Evolutionary conservation across 1,140 invertebrate species (phyloP).

Genomic region (Eueides isabella): DNA sequence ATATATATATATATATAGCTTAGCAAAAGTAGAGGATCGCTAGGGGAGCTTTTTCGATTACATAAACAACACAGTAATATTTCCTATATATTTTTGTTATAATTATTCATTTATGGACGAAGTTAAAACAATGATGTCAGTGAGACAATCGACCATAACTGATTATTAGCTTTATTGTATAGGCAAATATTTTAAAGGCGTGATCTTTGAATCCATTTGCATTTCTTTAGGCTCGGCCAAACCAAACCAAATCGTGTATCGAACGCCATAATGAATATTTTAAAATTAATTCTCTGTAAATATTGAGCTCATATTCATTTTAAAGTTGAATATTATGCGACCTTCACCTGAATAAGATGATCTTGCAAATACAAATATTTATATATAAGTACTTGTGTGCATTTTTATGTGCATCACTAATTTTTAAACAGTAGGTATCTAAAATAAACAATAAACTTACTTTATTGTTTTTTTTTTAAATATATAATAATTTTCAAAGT

Average conservation of each 20-base stretch:
- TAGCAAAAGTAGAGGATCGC: too few relatives aligned
- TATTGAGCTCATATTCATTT: conserved; percentile 27
- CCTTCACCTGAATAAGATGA: conserved; percentile 31
- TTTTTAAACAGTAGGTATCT: not conserved
- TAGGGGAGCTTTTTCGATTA: too few relatives aligned
- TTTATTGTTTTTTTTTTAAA: too few relatives aligned
- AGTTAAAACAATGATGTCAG: conserved; percentile 2
- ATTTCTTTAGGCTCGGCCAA: conserved; percentile 15
- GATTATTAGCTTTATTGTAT: not conserved
- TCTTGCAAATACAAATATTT: conserved; percentile 16
- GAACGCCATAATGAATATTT: not conserved
- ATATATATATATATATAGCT: too few relatives aligned
- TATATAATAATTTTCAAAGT: too few relatives aligned
- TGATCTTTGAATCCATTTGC: conserved; percentile 14
- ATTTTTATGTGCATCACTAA: not conserved
- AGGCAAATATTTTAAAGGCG: not conserved
- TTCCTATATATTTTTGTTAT: not conserved
- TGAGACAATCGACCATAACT: not conserved
- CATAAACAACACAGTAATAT: too few relatives aligned
- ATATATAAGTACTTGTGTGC: not conserved
- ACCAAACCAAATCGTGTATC: not conserved
- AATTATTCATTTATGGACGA: not conserved
- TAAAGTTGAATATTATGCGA: conserved; percentile 15
- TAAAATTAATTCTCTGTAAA: conserved; percentile 13
- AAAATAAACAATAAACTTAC: too few relatives aligned